Evolutionary conservation across 2,113 vertebrate species (phyloP).

Genomic region (Hystrix brachyura): DNA sequence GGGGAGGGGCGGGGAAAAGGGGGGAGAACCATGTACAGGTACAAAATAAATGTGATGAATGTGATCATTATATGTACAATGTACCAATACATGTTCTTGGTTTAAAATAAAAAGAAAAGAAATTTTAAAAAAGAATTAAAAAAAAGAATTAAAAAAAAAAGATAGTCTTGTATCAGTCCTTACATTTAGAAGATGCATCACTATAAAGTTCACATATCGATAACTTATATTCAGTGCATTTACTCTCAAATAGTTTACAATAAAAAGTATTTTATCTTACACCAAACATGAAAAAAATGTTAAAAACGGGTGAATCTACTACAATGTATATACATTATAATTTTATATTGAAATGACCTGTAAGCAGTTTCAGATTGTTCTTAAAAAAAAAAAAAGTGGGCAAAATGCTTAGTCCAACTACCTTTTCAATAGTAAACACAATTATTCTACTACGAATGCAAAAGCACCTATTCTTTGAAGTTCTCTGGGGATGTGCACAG

Average conservation of each 20-base stretch:
- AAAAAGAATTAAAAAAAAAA: background rate
- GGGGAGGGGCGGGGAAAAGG: too few species aligned
- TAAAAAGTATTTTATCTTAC: background rate
- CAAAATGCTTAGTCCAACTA: background rate
- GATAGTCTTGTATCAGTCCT: background rate
- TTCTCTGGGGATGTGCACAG: background rate
- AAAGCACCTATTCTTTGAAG: background rate
- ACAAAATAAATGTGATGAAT: too few species aligned
- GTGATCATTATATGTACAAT: too few species aligned
- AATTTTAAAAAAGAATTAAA: too few species aligned
- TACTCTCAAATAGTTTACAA: background rate
- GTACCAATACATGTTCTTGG: too few species aligned
- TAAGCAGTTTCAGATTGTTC: background rate
- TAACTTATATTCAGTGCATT: background rate
- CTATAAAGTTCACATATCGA: background rate
- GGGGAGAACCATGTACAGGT: too few species aligned
- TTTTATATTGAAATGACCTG: background rate
- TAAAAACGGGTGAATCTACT: background rate
- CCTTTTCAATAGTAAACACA: background rate
- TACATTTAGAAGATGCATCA: background rate
- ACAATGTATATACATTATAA: background rate
- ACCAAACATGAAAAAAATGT: background rate
- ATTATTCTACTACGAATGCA: background rate
- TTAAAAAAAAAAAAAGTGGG: background rate
- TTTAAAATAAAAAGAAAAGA: too few species aligned